Conservation (phyloP, 2,888 invertebrate species). For the Lysandra bellargus region DNA sequence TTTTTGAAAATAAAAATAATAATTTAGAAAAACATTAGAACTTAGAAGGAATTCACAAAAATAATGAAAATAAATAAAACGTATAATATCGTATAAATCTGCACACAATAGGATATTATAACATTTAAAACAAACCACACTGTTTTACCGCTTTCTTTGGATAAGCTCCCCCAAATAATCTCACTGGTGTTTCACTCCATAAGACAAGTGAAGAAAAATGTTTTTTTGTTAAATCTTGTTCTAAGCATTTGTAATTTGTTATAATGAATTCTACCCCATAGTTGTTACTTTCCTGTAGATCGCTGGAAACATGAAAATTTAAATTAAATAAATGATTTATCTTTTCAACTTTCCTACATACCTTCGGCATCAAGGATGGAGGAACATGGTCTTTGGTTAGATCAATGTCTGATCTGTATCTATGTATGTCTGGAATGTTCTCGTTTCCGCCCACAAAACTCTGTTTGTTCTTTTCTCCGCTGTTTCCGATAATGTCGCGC, state of each 20-base stretch:
- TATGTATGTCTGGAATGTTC: slow-evolving; percentile 63
- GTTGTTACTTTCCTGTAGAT: neutral
- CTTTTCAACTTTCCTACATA: slow-evolving; percentile 64
- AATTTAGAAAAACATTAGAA: no score
- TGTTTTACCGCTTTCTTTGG: slow-evolving; percentile 80
- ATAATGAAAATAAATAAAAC: neutral
- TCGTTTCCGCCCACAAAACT: slow-evolving; percentile 67
- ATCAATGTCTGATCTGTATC: slow-evolving; percentile 60
- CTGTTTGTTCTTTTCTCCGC: slow-evolving; percentile 55
- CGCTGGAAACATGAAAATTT: neutral
- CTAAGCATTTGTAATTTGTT: slow-evolving; percentile 66
- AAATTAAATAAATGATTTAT: slow-evolving; percentile 47
- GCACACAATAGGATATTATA: neutral
- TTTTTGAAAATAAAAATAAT: no score
- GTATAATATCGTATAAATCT: neutral
- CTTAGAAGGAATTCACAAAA: neutral
- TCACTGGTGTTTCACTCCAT: slow-evolving; percentile 84
- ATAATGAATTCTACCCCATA: slow-evolving; percentile 60
- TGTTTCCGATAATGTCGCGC: slow-evolving; percentile 53
- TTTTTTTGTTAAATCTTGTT: slow-evolving; percentile 57
- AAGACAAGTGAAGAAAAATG: slow-evolving; percentile 72
- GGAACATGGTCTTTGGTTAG: slow-evolving; percentile 49
- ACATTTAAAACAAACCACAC: slow-evolving; percentile 77
- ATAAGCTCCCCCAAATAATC: slow-evolving; percentile 84
- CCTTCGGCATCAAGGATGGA: slow-evolving; percentile 54